Conservation (phyloP, 2,113 vertebrate species). For the Noctilio leporinus region DNA sequence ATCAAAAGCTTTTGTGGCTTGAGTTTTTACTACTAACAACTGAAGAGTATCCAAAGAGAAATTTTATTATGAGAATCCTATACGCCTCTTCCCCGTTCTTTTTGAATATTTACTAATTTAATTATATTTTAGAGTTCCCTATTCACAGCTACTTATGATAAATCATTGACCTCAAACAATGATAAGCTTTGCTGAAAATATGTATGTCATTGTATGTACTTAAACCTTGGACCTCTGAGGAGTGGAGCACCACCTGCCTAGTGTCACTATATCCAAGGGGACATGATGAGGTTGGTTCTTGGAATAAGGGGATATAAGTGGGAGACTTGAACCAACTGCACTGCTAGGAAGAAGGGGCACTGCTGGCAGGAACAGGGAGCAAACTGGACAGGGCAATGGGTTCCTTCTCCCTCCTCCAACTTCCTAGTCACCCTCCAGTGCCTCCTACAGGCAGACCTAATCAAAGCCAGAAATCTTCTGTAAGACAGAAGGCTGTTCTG, state of each 20-base stretch:
- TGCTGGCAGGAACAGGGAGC: not conserved
- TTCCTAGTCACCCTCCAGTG: not conserved
- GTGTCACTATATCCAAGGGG: not conserved
- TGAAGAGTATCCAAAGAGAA: not conserved
- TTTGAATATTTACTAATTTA: not conserved
- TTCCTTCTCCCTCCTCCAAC: not conserved
- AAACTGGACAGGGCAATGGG: no score
- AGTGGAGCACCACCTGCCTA: not conserved
- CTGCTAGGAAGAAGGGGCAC: not conserved
- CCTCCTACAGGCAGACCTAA: not conserved
- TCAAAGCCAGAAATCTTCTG: not conserved
- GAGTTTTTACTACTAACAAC: not conserved
- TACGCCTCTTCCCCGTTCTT: not conserved
- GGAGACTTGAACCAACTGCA: not conserved
- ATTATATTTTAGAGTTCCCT: not conserved
- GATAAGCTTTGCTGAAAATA: not conserved
- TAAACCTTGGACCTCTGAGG: not conserved
- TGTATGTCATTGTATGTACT: no score
- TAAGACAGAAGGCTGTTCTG: not conserved
- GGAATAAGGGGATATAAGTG: not conserved
- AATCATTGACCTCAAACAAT: not conserved
- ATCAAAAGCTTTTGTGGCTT: not conserved
- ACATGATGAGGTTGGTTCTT: not conserved
- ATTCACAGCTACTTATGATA: not conserved
- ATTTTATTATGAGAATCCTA: not conserved